These are phyloP conservation scores for Ichneumoninae sp. DNA, from an alignment of 2,888 invertebrate species.

Conservation along the genomic window DNA sequence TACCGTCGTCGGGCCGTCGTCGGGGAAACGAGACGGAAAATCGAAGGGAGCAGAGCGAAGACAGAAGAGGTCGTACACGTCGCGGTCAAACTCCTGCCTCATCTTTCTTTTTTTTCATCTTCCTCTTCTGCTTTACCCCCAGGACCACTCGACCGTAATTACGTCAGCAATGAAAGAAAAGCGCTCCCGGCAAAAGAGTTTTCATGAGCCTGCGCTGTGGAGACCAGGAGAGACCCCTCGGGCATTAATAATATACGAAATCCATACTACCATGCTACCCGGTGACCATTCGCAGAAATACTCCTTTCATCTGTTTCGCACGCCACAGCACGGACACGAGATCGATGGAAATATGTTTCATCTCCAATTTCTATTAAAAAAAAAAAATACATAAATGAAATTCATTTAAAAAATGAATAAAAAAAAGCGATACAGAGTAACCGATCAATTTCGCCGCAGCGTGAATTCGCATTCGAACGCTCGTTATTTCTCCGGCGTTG, in stretches of 20 bases:
- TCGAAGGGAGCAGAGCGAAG: slow-evolving; percentile 18
- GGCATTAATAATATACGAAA: slow-evolving; percentile 8
- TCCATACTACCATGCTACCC: not conserved
- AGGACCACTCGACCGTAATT: slow-evolving; percentile 75
- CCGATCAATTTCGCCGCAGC: slow-evolving; percentile 6
- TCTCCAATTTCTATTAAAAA: not conserved
- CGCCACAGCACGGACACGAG: not conserved
- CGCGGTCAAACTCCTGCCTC: slow-evolving; percentile 19
- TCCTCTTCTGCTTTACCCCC: slow-evolving; percentile 1
- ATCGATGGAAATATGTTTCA: too few species aligned
- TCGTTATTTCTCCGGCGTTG: slow-evolving; percentile 27
- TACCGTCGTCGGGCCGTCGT: slow-evolving; percentile 35
- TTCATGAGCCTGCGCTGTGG: slow-evolving; percentile 11
- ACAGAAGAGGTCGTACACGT: slow-evolving; percentile 1
- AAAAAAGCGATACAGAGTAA: slow-evolving; percentile 4
- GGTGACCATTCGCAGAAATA: not conserved
- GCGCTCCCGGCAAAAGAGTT: slow-evolving; percentile 68
- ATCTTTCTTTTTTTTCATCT: slow-evolving; percentile 4
- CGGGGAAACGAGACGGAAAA: slow-evolving; percentile 25
- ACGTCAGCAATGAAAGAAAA: slow-evolving; percentile 79
- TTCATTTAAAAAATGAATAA: not conserved
- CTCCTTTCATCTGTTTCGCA: slow-evolving; percentile 1
- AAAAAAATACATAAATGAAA: not conserved
- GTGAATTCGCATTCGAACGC: slow-evolving; percentile 24
- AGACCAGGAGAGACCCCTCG: not conserved